Base-by-base conservation (phyloP, 2,113 vertebrate genomes). In the Mus spicilegus region DNA sequence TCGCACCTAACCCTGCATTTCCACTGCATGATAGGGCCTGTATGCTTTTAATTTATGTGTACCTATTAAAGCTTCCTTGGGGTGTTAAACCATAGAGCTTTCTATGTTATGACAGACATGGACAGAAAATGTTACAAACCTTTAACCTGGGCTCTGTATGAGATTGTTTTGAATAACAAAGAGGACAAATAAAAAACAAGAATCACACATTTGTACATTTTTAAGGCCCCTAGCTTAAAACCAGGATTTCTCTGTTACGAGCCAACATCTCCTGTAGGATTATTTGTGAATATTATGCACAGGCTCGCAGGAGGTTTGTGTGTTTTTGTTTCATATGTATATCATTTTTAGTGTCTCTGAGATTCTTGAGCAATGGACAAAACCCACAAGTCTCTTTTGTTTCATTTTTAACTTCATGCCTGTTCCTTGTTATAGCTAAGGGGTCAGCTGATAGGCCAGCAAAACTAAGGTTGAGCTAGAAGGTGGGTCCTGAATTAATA, bases 1-100 rank as follows among this genome's bases (percentile, higher is more conserved):
- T 20, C 46, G 17, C 1, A 2, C 28, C 5, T 58, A 63, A n/a
- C 90, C 91, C 67, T 54, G 93, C 94, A 87, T 88, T 61, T 19
- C 97, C 98, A 95, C 87, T 96, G 93, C 95, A 96, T 77, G 0
- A 0, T 73, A 87, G 95, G 95, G 88, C 93, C 75, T 82, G 72
- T 89, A 88, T 97, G 95, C 97, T 97, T 95, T 97, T 14, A 91
- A 96, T 80, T 87, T 73, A 4, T 19, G 14, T 58, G 92, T 96
- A 97, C 96, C 97, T 98, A 96, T 97, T 94, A 89, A 96, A 96
- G 97, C 22, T 98, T 96, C 93, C 95, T 92, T 76, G 12, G 94
- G 33, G 3, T 93, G 1, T 63, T 96, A 65, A 65, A 76, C 97
- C 91, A 22, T 82, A 8, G 19, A 82, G 33, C 84, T 97, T 73